A percentile compares a stretch with the other conserved stretches of the same genome.
Conservation (phyloP, 53 echinoderm and acorn worm genomes). For the Paelopatides confundens region DNA sequence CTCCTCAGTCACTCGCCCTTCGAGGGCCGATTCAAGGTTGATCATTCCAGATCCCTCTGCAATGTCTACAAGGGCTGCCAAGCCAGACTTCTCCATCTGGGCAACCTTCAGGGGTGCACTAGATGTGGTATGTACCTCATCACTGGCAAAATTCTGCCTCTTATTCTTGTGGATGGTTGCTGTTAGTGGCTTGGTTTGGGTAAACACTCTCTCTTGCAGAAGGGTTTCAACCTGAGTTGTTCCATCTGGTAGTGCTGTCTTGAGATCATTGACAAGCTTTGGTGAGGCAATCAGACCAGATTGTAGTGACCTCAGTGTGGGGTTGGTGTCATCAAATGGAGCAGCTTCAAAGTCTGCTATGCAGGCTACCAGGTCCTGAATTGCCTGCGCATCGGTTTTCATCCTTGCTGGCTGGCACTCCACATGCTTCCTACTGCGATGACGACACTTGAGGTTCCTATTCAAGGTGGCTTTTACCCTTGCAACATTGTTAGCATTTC, state of each 20-base stretch:
- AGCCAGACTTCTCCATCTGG: conserved; percentile 32
- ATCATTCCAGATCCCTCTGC: conserved; percentile 55
- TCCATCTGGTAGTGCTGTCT: conserved; percentile 54
- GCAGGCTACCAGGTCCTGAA: background rate
- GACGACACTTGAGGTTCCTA: conserved; percentile 39
- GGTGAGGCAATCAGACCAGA: conserved; percentile 46
- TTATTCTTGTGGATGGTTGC: no score
- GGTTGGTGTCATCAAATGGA: background rate
- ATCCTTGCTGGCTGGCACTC: conserved; percentile 66
- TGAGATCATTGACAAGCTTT: conserved; percentile 38
- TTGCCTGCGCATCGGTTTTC: conserved; percentile 3
- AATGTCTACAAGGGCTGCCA: conserved; percentile 44
- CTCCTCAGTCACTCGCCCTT: conserved; percentile 60
- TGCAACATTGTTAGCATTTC: conserved; percentile 62
- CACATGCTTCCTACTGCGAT: conserved; percentile 48
- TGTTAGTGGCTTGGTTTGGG: no score
- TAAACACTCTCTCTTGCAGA: no score
- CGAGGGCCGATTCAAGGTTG: conserved; percentile 50
- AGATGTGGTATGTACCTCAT: no score
- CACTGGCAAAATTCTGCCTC: no score
- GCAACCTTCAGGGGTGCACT: background rate
- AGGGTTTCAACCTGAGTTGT: conserved; percentile 48
- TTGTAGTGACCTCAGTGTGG: conserved; percentile 19
- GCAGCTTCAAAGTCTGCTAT: conserved; percentile 13
- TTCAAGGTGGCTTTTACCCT: conserved; percentile 52